Evolutionary conservation across 2,113 vertebrate species (phyloP).

Genomic region (Vicugna pacos): DNA sequence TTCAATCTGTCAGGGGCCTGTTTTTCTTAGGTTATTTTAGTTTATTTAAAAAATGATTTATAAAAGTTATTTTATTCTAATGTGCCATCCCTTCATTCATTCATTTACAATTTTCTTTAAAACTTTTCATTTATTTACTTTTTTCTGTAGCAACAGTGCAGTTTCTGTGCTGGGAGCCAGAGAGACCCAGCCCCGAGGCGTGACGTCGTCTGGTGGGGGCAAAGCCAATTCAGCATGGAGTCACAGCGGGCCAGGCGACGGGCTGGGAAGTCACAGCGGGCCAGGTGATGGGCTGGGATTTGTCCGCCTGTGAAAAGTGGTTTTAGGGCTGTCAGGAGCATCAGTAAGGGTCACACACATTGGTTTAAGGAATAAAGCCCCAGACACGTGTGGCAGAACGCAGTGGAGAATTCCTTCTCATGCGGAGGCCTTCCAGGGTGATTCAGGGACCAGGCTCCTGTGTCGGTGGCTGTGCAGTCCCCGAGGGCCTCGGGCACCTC

Average conservation of each 20-base stretch:
- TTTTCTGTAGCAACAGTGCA: rapidly evolving
- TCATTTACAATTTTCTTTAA: no score
- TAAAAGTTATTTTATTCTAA: neutral
- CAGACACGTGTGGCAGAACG: no score
- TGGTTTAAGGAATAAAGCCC: no score
- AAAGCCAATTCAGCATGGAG: neutral
- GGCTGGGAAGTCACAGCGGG: rapidly evolving
- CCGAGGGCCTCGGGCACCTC: rapidly evolving
- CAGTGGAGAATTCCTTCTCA: rapidly evolving
- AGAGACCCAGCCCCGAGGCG: neutral
- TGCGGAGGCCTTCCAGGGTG: rapidly evolving
- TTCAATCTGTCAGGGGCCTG: neutral
- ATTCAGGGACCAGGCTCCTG: no score
- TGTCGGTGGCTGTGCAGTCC: rapidly evolving
- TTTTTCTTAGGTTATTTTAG: neutral
- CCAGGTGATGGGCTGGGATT: rapidly evolving
- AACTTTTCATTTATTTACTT: no score
- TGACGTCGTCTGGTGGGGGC: neutral
- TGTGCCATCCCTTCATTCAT: neutral
- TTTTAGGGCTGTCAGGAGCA: neutral
- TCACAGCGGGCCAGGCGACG: rapidly evolving
- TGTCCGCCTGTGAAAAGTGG: neutral
- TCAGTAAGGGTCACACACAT: no score
- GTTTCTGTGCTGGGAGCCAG: neutral
- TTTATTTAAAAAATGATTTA: neutral